Conservation (phyloP, 2,888 invertebrate species). For the Strigamia maritima region DNA sequence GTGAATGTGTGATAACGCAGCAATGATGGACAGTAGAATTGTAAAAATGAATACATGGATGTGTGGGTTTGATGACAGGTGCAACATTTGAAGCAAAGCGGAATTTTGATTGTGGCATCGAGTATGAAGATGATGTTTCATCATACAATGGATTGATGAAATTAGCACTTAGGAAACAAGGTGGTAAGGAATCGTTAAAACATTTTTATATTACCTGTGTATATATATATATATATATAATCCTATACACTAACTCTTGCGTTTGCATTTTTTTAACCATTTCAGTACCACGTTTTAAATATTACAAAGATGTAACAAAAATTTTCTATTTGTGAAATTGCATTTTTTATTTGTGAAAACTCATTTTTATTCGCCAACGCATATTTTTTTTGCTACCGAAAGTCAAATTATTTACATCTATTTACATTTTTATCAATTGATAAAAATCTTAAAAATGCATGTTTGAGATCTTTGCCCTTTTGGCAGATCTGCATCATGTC, state of each 20-base stretch:
- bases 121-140: constrained; percentile 4
- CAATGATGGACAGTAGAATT: background rate
- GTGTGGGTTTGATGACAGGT: constrained; percentile 34
- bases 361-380: too few species aligned
- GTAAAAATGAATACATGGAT: constrained; percentile 13
- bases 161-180: constrained; percentile 74
- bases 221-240: background rate
- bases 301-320: too few species aligned
- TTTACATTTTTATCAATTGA: too few species aligned
- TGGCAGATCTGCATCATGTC: background rate
- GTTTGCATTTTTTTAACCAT: background rate
- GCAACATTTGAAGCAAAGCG: constrained; percentile 19
- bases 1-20: background rate
- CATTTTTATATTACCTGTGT: too few species aligned
- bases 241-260: background rate
- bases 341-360: too few species aligned
- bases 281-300: background rate
- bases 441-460: background rate
- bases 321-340: too few species aligned
- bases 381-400: too few species aligned
- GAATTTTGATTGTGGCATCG: constrained; percentile 32
- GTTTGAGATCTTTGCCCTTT: background rate
- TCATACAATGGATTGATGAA: constrained; percentile 27
- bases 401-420: too few species aligned
- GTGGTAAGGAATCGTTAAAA: constrained; percentile 56